A percentile compares a stretch with the other conserved stretches of the same genome.
Evolutionary conservation across 2,888 invertebrate species (phyloP).

Genomic region (Ametastegia equiseti): DNA sequence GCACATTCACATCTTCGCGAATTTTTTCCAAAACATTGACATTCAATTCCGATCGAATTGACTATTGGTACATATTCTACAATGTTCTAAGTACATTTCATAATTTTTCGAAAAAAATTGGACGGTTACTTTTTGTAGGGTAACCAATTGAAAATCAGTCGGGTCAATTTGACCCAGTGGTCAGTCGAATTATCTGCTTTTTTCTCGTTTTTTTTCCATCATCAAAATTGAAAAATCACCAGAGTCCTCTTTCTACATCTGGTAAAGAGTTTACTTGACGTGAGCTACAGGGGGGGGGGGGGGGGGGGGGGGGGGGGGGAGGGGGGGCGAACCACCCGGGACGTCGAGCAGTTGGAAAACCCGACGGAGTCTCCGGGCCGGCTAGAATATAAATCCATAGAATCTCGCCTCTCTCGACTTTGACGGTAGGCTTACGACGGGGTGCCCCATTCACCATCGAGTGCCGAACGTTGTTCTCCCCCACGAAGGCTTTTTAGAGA

Average conservation of each 20-base stretch:
- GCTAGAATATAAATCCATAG: slow-evolving; percentile 35
- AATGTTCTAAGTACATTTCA: too few species aligned
- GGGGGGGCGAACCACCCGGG: slow-evolving; percentile 23
- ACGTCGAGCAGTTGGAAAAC: slow-evolving; percentile 13
- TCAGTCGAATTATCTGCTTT: too few species aligned
- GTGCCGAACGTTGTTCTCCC: slow-evolving; percentile 46
- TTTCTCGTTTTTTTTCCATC: neutral
- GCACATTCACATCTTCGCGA: too few species aligned
- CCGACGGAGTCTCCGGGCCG: neutral
- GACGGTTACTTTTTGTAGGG: too few species aligned
- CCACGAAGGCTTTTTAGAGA: slow-evolving; percentile 32
- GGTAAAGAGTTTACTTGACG: too few species aligned
- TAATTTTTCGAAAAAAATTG: too few species aligned
- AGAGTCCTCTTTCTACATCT: neutral
- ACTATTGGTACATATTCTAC: too few species aligned
- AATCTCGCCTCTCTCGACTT: slow-evolving; percentile 24
- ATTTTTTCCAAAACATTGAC: too few species aligned
- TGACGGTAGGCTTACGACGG: slow-evolving; percentile 32
- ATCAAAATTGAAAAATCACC: neutral
- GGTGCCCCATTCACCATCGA: slow-evolving; percentile 41
- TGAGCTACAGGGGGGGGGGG: neutral
- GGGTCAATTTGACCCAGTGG: too few species aligned
- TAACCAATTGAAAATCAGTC: too few species aligned
- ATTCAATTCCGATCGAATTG: too few species aligned
- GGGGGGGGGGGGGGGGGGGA: neutral